Conservation (phyloP, 1,140 invertebrate genomes). For the Andricus grossulariae region DNA sequence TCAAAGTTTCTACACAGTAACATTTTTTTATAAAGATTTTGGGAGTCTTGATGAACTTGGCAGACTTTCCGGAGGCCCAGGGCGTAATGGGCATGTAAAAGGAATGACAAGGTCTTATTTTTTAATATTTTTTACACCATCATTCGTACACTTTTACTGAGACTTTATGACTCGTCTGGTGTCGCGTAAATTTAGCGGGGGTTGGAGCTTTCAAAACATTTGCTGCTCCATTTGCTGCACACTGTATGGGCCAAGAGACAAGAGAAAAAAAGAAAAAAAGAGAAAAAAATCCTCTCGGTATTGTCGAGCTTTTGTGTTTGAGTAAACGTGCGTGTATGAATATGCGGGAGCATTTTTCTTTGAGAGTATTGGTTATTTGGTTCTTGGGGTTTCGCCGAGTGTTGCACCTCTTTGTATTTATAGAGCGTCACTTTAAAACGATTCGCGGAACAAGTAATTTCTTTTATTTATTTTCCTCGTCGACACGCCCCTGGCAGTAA, state of each 20-base stretch:
- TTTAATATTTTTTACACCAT: neutral
- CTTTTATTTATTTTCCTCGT: conserved; percentile 23
- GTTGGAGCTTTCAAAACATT: conserved; percentile 51
- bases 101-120: neutral
- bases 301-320: neutral
- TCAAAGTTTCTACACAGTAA: no score
- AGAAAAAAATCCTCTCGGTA: neutral
- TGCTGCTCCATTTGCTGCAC: conserved; percentile 59
- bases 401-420: conserved; percentile 55
- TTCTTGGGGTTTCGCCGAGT: neutral
- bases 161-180: conserved; percentile 36
- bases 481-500: conserved; percentile 29
- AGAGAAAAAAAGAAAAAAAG: conserved; percentile 7
- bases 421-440: conserved; percentile 52
- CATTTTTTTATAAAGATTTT: no score
- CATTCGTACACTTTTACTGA: neutral
- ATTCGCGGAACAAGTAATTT: conserved; percentile 48
- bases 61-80: neutral
- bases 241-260: conserved; percentile 41
- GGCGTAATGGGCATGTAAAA: neutral
- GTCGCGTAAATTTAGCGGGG: conserved; percentile 61
- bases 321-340: neutral
- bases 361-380: no score
- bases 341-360: no score
- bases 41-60: no score